Evolutionary conservation across 2,797 vertebrate species (phyloP).

Genomic region (Atherinosoma microstoma): DNA sequence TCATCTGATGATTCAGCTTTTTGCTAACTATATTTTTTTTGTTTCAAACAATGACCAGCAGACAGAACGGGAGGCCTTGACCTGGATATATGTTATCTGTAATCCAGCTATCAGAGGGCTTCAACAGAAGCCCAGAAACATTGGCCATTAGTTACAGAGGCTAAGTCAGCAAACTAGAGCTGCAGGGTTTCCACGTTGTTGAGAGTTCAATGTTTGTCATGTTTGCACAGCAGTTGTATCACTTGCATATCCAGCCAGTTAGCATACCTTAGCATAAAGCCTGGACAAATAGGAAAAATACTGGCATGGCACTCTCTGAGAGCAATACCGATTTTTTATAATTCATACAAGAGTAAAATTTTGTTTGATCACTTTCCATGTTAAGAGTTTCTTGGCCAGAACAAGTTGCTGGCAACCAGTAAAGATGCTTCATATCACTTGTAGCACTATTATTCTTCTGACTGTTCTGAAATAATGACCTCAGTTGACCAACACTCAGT

Average conservation of each 20-base stretch:
- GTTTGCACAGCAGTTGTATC: conserved; percentile 1
- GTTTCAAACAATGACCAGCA: background rate
- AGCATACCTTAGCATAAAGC: background rate
- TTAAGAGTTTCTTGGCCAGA: background rate
- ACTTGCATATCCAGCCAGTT: background rate
- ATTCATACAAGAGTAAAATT: background rate
- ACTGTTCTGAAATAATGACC: background rate
- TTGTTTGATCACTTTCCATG: background rate
- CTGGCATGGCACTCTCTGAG: background rate
- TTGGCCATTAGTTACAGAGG: background rate
- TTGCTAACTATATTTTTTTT: background rate
- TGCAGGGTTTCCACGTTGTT: background rate
- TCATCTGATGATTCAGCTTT: background rate
- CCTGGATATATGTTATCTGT: background rate
- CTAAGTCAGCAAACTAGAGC: background rate
- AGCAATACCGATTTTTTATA: background rate
- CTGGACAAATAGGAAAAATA: background rate
- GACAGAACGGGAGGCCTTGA: background rate
- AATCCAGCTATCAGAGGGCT: background rate
- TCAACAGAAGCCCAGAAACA: background rate
- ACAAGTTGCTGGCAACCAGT: background rate
- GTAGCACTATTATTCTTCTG: background rate
- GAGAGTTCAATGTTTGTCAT: background rate
- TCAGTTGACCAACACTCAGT: background rate
- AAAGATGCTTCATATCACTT: background rate